phyloP scores from a whole-genome alignment of 2,113 vertebrate species.

The Myotis yumanensis region DNA sequence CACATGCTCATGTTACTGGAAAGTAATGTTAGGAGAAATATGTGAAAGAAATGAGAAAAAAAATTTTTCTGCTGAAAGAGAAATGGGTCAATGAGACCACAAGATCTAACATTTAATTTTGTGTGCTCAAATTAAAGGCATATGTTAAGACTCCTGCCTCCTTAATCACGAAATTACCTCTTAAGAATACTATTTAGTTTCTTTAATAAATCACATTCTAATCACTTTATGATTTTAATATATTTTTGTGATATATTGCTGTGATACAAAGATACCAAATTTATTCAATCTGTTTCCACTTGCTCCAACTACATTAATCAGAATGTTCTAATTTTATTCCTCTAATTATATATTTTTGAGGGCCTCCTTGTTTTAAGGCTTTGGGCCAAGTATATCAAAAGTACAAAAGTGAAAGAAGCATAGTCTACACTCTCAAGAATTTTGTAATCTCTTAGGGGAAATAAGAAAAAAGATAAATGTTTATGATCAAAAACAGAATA shows the following conservation, averaged over 20 bases:
- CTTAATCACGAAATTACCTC: not conserved
- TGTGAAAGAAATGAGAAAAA: conserved; percentile 54
- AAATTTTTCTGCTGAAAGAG: conserved; percentile 55
- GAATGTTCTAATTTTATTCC: conserved; percentile 14
- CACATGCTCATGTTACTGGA: conserved; percentile 52
- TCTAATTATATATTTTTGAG: not conserved
- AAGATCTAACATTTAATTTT: conserved; percentile 9
- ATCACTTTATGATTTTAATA: not conserved
- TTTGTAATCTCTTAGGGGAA: conserved; percentile 14
- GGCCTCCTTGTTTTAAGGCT: not conserved
- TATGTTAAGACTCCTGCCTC: not conserved
- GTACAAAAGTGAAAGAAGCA: not conserved
- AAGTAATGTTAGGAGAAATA: conserved; percentile 46
- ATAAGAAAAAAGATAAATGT: not conserved
- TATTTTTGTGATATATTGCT: not conserved
- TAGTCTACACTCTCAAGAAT: not conserved
- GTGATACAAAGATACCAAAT: not conserved
- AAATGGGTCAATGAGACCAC: conserved; percentile 48
- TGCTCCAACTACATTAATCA: not conserved
- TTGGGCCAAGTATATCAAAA: not conserved
- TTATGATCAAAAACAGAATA: not conserved
- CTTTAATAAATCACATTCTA: conserved; percentile 29
- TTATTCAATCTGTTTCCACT: not conserved
- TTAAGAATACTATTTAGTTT: conserved; percentile 10
- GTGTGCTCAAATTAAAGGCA: not conserved